Evolutionary conservation across 2,888 invertebrate genomes (phyloP).

Genomic region (Drosophila bunnanda): DNA sequence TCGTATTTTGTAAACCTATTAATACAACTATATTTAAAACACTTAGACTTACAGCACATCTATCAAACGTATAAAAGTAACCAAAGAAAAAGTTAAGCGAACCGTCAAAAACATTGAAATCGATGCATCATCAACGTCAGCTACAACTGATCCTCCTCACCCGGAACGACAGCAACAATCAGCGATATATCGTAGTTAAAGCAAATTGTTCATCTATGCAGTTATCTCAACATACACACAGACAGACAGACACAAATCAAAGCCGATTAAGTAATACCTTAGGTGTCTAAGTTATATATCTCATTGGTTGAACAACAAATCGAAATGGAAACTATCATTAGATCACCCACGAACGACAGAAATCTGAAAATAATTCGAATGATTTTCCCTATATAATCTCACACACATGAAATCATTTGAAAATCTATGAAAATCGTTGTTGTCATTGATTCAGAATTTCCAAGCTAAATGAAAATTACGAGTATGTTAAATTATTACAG

Average conservation of each 20-base stretch:
- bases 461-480: constrained; percentile 53
- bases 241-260: constrained; percentile 26
- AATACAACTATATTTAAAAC: neutral
- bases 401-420: constrained; percentile 38
- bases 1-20: neutral
- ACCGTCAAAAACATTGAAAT: constrained; percentile 70
- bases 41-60: constrained; percentile 60
- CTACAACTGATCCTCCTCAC: constrained; percentile 59
- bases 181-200: constrained; percentile 72
- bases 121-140: constrained; percentile 73
- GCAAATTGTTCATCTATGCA: constrained; percentile 63
- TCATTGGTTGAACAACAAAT: constrained; percentile 56
- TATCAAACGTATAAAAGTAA: constrained; percentile 59
- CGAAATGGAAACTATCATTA: constrained; percentile 31
- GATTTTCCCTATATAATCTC: constrained; percentile 23
- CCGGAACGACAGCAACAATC: constrained; percentile 72
- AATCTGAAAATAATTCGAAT: constrained; percentile 22
- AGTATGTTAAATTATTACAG: constrained; percentile 57
- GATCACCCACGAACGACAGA: constrained; percentile 4
- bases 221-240: constrained; percentile 35
- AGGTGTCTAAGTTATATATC: constrained; percentile 59
- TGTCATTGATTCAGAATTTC: constrained; percentile 48
- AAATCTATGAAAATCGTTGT: constrained; percentile 57
- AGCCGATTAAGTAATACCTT: constrained; percentile 38
- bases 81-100: constrained; percentile 71